These are phyloP conservation scores for Antedon mediterranea DNA, from an alignment of 53 echinoderm and acorn worm species.

Conservation along the genomic window DNA sequence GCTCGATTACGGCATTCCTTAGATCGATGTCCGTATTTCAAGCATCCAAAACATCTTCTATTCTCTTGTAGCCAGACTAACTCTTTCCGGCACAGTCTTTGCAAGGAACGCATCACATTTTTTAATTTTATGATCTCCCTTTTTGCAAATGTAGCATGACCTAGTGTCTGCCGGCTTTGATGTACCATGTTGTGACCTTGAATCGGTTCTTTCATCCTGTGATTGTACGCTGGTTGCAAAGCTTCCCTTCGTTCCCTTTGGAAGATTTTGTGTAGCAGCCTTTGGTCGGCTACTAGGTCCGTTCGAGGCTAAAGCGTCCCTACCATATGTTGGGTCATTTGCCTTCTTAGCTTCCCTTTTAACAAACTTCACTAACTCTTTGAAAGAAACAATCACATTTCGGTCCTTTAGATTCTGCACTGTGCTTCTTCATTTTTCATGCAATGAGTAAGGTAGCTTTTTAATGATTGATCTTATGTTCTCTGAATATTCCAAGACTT, in stretches of 20 bases:
- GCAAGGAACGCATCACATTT: not conserved
- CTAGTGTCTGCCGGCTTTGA: not conserved
- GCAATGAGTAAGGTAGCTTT: constrained; percentile 35
- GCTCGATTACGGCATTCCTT: constrained; percentile 6
- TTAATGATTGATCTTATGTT: not conserved
- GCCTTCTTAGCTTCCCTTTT: constrained; percentile 19
- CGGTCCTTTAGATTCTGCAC: constrained; percentile 13
- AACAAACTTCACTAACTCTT: constrained; percentile 27
- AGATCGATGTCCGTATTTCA: constrained; percentile 24
- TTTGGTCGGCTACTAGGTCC: not conserved
- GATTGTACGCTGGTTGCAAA: not conserved
- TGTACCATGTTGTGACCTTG: constrained; percentile 5
- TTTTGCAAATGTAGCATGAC: not conserved
- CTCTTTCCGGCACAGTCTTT: not conserved
- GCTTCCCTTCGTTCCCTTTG: constrained; percentile 20
- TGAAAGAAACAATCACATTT: constrained; percentile 16
- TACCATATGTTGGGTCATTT: constrained; percentile 37
- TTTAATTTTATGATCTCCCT: not conserved
- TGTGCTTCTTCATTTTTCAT: constrained; percentile 36
- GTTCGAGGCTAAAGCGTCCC: not conserved
- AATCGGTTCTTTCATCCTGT: not conserved
- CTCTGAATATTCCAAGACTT: no score
- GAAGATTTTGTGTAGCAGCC: not conserved
- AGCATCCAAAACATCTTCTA: constrained; percentile 31
- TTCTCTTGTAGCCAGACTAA: constrained; percentile 8